Evolutionary conservation across 1,140 invertebrate species (phyloP).

Genomic region (Periplaneta americana): DNA sequence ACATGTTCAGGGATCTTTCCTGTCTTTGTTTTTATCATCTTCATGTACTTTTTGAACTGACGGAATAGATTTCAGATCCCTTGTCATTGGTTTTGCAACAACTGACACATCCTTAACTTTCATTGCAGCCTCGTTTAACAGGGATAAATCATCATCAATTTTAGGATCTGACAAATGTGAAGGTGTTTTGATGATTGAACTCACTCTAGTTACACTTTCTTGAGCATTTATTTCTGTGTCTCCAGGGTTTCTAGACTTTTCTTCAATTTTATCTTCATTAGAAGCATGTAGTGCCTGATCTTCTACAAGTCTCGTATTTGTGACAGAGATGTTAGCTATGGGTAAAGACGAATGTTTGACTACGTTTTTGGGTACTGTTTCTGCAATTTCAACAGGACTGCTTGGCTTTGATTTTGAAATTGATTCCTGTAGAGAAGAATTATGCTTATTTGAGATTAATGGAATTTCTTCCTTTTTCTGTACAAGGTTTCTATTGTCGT

Average conservation of each 20-base stretch:
- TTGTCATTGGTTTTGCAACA: slow-evolving; percentile 8
- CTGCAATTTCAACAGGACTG: neutral
- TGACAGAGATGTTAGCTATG: neutral
- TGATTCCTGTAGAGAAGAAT: neutral
- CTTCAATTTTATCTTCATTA: neutral
- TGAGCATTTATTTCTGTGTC: neutral
- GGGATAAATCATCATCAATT: neutral
- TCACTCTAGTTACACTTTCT: neutral
- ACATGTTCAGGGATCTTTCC: neutral
- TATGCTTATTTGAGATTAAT: neutral
- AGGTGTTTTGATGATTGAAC: neutral
- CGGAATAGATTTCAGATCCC: slow-evolving; percentile 3
- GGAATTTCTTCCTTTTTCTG: neutral
- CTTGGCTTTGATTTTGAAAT: neutral
- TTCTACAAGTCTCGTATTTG: neutral
- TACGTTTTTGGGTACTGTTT: neutral
- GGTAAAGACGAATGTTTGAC: neutral
- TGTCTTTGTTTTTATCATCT: neutral
- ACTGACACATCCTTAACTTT: neutral
- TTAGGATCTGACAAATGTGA: slow-evolving; percentile 1
- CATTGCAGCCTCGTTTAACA: neutral
- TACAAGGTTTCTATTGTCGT: neutral
- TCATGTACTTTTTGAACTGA: neutral
- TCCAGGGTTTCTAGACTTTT: neutral
- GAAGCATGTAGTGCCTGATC: neutral